Evolutionary conservation across 2,113 vertebrate genomes (phyloP).

Genomic region (Tylochromis polylepis): DNA sequence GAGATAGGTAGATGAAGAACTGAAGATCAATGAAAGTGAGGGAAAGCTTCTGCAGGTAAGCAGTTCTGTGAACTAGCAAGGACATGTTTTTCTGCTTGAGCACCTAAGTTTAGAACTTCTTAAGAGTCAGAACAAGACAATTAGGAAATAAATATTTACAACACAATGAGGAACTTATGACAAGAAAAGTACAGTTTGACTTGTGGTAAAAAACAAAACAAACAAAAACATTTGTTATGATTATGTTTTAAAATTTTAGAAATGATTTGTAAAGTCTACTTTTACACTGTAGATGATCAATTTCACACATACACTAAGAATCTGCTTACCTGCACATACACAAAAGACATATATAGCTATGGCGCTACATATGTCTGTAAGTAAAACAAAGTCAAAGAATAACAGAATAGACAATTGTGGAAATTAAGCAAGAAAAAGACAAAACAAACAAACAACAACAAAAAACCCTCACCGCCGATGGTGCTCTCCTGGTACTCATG

Average conservation of each 20-base stretch:
- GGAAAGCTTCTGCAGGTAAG: background rate
- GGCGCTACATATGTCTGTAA: background rate
- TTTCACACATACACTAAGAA: background rate
- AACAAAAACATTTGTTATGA: background rate
- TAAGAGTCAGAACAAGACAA: background rate
- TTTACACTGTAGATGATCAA: background rate
- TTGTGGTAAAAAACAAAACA: background rate
- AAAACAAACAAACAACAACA: background rate
- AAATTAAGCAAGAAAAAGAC: background rate
- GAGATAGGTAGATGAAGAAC: background rate
- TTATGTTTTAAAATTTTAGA: background rate
- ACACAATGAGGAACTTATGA: background rate
- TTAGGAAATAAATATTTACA: background rate
- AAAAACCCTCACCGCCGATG: conserved; percentile 85
- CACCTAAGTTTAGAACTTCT: background rate
- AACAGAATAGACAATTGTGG: background rate
- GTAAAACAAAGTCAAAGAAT: background rate
- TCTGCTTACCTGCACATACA: background rate
- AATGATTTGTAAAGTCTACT: background rate
- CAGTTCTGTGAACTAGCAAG: background rate
- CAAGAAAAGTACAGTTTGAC: too few species aligned
- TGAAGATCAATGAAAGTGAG: too few species aligned
- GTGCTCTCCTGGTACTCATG: conserved; percentile 99
- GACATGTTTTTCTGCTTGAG: background rate
- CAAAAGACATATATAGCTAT: background rate